These are phyloP conservation scores for Rhombomys opimus DNA, from an alignment of 2,113 vertebrate genomes.

Conservation along the genomic window DNA sequence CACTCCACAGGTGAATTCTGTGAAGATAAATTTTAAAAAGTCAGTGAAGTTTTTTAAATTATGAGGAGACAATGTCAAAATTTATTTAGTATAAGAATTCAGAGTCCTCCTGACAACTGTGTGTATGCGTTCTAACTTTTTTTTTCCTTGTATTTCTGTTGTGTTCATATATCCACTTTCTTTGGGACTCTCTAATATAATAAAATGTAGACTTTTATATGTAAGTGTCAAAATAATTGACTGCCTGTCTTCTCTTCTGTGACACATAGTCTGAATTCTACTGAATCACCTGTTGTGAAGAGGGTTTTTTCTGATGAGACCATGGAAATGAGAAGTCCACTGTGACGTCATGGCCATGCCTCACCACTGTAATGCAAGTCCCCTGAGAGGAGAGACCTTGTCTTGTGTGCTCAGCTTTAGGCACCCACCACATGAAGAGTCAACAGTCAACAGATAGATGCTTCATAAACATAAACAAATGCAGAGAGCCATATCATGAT, in stretches of 20 bases:
- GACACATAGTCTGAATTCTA: accelerated
- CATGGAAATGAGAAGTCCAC: neutral
- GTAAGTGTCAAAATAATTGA: neutral
- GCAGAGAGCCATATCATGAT: neutral
- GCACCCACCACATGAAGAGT: neutral
- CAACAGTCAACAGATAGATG: neutral
- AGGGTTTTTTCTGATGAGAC: neutral
- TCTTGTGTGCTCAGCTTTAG: neutral
- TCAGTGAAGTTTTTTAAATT: conserved; percentile 7
- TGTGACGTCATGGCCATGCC: neutral
- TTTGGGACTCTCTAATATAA: neutral
- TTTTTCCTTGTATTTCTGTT: conserved; percentile 38
- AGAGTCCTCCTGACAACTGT: neutral
- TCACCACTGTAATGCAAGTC: neutral
- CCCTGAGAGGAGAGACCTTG: neutral
- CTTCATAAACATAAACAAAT: conserved; percentile 7
- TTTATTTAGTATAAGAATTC: conserved; percentile 36
- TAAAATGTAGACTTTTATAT: neutral
- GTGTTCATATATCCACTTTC: neutral
- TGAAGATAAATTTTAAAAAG: conserved; percentile 16
- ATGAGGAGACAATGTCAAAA: conserved; percentile 10
- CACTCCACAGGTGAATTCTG: neutral
- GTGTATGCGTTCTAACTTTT: neutral
- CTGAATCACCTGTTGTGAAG: neutral
- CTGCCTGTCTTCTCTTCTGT: neutral